A percentile compares a stretch with the other conserved stretches of the same genome.
These are phyloP conservation scores for Belonocnema kinseyi DNA, from an alignment of 1,140 invertebrate genomes.

Conservation along the genomic window DNA sequence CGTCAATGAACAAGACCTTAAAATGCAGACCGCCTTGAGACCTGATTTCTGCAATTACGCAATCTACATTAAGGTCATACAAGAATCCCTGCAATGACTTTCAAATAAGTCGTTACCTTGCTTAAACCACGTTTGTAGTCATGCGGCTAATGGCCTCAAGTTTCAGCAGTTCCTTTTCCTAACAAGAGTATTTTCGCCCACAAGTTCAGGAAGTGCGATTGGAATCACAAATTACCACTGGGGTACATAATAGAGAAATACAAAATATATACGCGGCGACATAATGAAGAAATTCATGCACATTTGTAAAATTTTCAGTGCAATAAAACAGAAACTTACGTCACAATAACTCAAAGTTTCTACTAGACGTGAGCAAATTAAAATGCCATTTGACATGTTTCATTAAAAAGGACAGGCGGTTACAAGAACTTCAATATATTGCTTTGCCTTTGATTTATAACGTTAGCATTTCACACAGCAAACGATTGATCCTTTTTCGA, in stretches of 20 bases:
- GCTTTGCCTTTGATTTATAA: slow-evolving; percentile 15
- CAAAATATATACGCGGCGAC: no score
- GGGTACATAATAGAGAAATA: no score
- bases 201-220: slow-evolving; percentile 9
- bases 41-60: slow-evolving; percentile 52
- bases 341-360: slow-evolving; percentile 16
- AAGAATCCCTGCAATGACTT: slow-evolving; percentile 42
- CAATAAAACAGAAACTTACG: not conserved
- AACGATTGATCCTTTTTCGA: not conserved
- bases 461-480: slow-evolving; percentile 12
- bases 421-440: slow-evolving; percentile 7
- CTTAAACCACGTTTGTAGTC: not conserved
- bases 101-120: slow-evolving; percentile 42
- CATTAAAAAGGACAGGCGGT: slow-evolving; percentile 10
- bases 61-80: slow-evolving; percentile 45
- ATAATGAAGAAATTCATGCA: no score
- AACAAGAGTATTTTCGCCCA: slow-evolving; percentile 12
- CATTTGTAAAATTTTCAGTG: not conserved
- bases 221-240: not conserved
- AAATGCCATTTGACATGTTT: slow-evolving; percentile 17
- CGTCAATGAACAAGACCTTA: slow-evolving; percentile 43
- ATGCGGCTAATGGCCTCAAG: slow-evolving; percentile 27
- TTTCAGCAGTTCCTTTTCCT: slow-evolving; percentile 23
- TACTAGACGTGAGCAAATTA: slow-evolving; percentile 12
- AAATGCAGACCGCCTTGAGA: slow-evolving; percentile 54